Evolutionary conservation across 2,797 vertebrate genomes (phyloP).

Genomic region (Microhierax caerulescens): DNA sequence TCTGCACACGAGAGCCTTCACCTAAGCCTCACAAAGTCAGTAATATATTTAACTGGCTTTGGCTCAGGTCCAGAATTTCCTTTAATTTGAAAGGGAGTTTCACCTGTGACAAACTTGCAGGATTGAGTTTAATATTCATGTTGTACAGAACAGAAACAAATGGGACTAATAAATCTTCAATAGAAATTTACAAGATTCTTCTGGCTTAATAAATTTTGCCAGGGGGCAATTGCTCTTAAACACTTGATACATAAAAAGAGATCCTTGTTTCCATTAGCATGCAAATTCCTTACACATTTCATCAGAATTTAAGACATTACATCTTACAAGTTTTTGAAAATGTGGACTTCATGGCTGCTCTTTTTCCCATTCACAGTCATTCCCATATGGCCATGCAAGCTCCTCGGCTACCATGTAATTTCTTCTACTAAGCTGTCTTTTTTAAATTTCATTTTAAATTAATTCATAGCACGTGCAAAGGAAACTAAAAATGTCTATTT

Average conservation of each 20-base stretch:
- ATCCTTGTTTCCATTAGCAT: neutral
- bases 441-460: neutral
- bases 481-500: neutral
- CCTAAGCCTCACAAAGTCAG: neutral
- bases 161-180: constrained; percentile 83
- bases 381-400: neutral
- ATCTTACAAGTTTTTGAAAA: neutral
- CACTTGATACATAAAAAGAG: neutral
- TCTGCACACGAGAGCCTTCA: neutral
- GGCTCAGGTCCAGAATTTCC: neutral
- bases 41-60: neutral
- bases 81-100: neutral
- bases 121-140: neutral
- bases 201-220: constrained; percentile 70
- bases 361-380: neutral
- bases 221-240: neutral
- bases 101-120: constrained; percentile 10
- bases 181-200: constrained; percentile 78
- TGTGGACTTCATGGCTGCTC: neutral
- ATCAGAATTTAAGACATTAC: neutral
- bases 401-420: neutral
- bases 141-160: constrained; percentile 78
- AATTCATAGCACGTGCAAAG: neutral
- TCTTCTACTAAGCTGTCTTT: neutral
- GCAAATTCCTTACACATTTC: neutral